A percentile compares a stretch with the other conserved stretches of the same genome.
These are phyloP conservation scores for Stictocephala bisonia DNA, from an alignment of 2,888 invertebrate genomes.

Conservation along the genomic window DNA sequence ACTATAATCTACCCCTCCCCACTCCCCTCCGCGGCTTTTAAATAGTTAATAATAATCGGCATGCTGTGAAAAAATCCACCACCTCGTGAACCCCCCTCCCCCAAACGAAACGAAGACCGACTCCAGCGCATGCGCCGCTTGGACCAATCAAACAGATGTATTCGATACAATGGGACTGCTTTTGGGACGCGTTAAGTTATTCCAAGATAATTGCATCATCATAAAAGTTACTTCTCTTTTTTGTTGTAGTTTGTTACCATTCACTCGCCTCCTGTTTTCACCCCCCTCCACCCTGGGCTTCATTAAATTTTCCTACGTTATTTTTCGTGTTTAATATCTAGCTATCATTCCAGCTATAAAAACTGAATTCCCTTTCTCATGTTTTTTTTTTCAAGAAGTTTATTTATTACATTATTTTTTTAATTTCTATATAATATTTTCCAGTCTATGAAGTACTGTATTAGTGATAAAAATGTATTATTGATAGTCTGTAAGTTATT, in stretches of 20 bases:
- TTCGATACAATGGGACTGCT: slow-evolving; percentile 27
- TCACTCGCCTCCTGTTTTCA: slow-evolving; percentile 6
- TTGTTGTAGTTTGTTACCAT: slow-evolving; percentile 31
- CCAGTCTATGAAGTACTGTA: too few species aligned
- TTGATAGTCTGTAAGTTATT: too few species aligned
- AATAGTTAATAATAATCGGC: slow-evolving; percentile 48
- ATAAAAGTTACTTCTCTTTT: slow-evolving; percentile 22
- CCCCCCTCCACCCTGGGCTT: slow-evolving; percentile 12
- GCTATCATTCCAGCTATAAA: too few species aligned
- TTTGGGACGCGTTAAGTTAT: slow-evolving; percentile 30
- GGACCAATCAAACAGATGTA: slow-evolving; percentile 22
- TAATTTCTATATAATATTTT: too few species aligned
- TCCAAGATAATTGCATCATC: slow-evolving; percentile 33
- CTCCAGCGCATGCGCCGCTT: not conserved
- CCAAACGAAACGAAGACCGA: not conserved
- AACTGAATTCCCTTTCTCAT: too few species aligned
- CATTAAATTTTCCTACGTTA: slow-evolving; percentile 13
- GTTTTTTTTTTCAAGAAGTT: too few species aligned
- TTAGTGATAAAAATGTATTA: too few species aligned
- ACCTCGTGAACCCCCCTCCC: slow-evolving; percentile 6
- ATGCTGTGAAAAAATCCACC: slow-evolving; percentile 43
- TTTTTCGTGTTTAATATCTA: not conserved
- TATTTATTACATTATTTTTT: too few species aligned
- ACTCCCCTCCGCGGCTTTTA: slow-evolving; percentile 42
- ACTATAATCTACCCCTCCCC: not conserved